These are phyloP conservation scores for Plestiodon gilberti DNA, from an alignment of 2,113 vertebrate genomes.

Conservation along the genomic window DNA sequence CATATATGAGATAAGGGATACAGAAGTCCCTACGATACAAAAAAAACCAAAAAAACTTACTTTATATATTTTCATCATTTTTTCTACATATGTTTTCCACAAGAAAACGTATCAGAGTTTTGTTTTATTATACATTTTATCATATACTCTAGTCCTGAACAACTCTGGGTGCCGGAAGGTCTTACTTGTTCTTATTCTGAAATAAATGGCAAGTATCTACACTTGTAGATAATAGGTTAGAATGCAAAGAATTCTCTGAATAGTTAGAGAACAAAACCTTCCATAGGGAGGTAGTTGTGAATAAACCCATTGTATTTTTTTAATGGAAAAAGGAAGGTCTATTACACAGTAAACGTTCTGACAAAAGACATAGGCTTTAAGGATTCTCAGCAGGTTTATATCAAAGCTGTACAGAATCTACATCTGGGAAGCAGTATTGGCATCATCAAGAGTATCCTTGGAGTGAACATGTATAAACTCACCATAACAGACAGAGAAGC, in stretches of 20 bases:
- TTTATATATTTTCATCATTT: background rate
- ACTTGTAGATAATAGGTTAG: conserved; percentile 18
- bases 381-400: conserved; percentile 59
- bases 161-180: conserved; percentile 4
- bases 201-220: conserved; percentile 32
- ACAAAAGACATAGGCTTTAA: conserved; percentile 24
- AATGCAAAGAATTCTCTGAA: conserved; percentile 20
- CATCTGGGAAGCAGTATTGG: conserved; percentile 61
- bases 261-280: conserved; percentile 45
- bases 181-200: conserved; percentile 16
- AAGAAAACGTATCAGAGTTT: background rate
- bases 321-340: conserved; percentile 53
- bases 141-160: conserved; percentile 17
- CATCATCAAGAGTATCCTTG: conserved; percentile 61
- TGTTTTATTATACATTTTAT: background rate
- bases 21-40: background rate
- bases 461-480: conserved; percentile 56
- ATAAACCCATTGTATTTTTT: conserved; percentile 29
- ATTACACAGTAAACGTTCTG: conserved; percentile 58
- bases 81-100: background rate
- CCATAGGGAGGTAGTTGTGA: conserved; percentile 29
- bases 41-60: background rate
- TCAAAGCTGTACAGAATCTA: conserved; percentile 67
- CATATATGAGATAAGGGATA: background rate
- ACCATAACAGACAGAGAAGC: conserved; percentile 59